A percentile compares a stretch with the other conserved stretches of the same genome.
Evolutionary conservation across 2,888 invertebrate species (phyloP).

Genomic region (Callimorpha dominula): DNA sequence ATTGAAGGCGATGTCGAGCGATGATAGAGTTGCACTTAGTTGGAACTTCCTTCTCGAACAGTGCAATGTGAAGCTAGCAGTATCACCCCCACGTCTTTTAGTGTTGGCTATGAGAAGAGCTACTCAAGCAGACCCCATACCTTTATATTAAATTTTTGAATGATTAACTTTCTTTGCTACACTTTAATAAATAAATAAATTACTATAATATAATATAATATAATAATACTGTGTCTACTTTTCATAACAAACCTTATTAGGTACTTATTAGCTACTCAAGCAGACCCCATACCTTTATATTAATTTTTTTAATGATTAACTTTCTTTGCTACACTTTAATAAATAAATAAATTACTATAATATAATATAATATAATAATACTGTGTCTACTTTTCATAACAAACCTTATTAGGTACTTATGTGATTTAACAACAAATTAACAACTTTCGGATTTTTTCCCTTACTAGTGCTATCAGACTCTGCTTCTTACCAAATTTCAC

Average conservation of each 20-base stretch:
- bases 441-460: too few relatives aligned
- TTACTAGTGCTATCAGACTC: too few relatives aligned
- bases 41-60: constrained; percentile 89
- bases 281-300: constrained; percentile 80
- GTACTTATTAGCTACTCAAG: too few relatives aligned
- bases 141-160: constrained; percentile 65
- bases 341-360: background rate
- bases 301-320: constrained; percentile 43
- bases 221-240: too few relatives aligned
- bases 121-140: constrained; percentile 77
- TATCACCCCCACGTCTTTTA: constrained; percentile 69
- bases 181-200: background rate
- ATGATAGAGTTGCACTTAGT: constrained; percentile 85
- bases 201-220: background rate
- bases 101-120: constrained; percentile 72
- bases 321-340: background rate
- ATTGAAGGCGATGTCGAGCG: constrained; percentile 81
- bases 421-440: too few relatives aligned
- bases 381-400: too few relatives aligned
- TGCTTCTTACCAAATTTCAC: too few relatives aligned
- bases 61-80: constrained; percentile 86
- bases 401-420: too few relatives aligned
- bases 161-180: background rate
- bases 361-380: too few relatives aligned
- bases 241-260: too few relatives aligned